Evolutionary conservation across 2,113 vertebrate genomes (phyloP).

Genomic region (Otus sunia): DNA sequence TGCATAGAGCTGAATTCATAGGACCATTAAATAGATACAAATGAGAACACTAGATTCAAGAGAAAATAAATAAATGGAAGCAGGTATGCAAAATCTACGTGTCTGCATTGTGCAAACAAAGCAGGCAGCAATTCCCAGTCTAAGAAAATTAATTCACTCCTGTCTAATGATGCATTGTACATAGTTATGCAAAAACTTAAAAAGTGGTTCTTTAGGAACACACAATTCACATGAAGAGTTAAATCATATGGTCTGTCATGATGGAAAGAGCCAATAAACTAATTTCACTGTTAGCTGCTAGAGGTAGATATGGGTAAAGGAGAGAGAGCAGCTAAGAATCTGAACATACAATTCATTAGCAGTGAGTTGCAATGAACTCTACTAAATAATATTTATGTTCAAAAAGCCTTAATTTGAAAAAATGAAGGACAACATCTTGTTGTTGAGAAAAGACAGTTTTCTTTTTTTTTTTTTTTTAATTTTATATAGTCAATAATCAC

Average conservation of each 20-base stretch:
- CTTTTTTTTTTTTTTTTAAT: not conserved
- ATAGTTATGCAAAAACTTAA: not conserved
- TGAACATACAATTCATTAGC: not conserved
- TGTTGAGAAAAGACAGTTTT: not conserved
- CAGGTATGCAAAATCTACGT: not conserved
- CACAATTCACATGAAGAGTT: not conserved
- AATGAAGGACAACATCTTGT: not conserved
- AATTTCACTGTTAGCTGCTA: not conserved
- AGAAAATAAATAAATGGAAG: not conserved
- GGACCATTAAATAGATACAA: not conserved
- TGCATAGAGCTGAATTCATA: not conserved
- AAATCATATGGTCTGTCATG: not conserved
- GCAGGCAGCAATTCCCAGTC: not conserved
- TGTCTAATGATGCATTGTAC: not conserved
- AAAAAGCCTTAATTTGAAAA: not conserved
- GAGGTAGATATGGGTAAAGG: not conserved
- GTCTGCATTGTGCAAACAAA: not conserved
- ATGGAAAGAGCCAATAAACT: not conserved
- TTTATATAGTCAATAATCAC: not conserved
- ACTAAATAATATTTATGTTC: not conserved
- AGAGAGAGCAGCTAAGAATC: not conserved
- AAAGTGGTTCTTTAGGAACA: not conserved
- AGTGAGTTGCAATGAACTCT: not conserved
- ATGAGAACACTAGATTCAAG: not conserved
- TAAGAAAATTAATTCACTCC: not conserved